A percentile compares a stretch with the other conserved stretches of the same genome.
These are phyloP conservation scores for Lepidocyrtinus sp. DNA, from an alignment of 2,888 invertebrate genomes.

Conservation along the genomic window DNA sequence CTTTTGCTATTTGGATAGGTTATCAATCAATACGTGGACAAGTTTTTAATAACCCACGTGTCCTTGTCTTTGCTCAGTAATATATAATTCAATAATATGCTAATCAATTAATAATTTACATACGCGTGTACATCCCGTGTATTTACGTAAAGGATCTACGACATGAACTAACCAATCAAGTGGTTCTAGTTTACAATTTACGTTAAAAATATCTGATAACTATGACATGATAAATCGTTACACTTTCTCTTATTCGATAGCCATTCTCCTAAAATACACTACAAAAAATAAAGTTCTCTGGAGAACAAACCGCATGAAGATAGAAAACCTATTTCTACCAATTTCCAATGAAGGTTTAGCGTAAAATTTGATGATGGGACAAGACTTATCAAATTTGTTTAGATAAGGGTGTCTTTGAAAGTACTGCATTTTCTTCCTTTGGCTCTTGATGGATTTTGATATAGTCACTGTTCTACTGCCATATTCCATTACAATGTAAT, in stretches of 20 bases:
- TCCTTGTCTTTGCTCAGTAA: no score
- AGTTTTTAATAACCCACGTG: no score
- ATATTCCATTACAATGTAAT: conserved; percentile 27
- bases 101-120: no score
- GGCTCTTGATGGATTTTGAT: conserved; percentile 2
- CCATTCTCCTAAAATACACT: conserved; percentile 14
- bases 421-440: conserved; percentile 18
- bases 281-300: conserved; percentile 34
- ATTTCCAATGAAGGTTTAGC: conserved; percentile 7
- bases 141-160: no score
- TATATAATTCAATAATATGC: no score
- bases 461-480: conserved; percentile 12
- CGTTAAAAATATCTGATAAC: no score
- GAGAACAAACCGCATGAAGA: conserved; percentile 36
- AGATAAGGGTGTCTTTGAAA: neutral
- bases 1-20: no score
- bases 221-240: no score
- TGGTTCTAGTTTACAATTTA: no score
- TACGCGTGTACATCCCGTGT: no score
- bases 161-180: no score
- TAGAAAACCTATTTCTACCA: conserved; percentile 15
- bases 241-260: neutral
- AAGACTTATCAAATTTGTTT: conserved; percentile 14
- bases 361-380: neutral
- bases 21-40: no score